Conservation (phyloP, 2,797 vertebrate genomes). For the Forpus xanthops region DNA sequence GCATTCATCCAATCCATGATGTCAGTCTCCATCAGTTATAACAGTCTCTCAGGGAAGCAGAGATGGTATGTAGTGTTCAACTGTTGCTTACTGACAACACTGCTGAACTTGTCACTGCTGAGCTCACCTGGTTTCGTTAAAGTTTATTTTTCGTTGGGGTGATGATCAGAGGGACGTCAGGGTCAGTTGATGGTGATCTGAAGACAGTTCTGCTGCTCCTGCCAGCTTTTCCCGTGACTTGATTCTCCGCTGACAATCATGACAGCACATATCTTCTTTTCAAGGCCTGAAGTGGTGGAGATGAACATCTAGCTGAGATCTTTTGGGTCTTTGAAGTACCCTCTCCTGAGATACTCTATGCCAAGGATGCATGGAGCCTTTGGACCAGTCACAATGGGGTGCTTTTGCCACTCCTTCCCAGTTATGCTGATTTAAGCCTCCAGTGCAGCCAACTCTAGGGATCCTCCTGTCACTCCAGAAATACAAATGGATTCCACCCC, state of each 20-base stretch:
- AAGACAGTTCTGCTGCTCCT: background rate
- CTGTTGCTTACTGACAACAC: background rate
- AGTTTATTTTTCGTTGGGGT: background rate
- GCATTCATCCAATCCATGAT: background rate
- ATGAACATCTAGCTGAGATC: background rate
- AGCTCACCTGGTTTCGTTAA: background rate
- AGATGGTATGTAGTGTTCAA: background rate
- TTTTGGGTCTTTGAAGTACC: background rate
- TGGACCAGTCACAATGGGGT: background rate
- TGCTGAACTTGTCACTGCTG: background rate
- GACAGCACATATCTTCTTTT: background rate
- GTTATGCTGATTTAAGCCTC: background rate
- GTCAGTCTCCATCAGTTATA: background rate
- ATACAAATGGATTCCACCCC: background rate
- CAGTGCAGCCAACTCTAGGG: too few species aligned
- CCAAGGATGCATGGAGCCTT: background rate
- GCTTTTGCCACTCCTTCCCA: background rate
- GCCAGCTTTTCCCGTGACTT: background rate
- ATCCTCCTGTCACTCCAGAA: background rate
- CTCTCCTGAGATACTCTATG: background rate
- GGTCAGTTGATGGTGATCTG: background rate
- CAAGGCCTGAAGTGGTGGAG: background rate
- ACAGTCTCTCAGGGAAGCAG: background rate
- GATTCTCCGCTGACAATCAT: background rate
- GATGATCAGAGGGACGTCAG: background rate